Base-by-base conservation (phyloP, 2,797 vertebrate genomes). In the Coluber constrictor region DNA sequence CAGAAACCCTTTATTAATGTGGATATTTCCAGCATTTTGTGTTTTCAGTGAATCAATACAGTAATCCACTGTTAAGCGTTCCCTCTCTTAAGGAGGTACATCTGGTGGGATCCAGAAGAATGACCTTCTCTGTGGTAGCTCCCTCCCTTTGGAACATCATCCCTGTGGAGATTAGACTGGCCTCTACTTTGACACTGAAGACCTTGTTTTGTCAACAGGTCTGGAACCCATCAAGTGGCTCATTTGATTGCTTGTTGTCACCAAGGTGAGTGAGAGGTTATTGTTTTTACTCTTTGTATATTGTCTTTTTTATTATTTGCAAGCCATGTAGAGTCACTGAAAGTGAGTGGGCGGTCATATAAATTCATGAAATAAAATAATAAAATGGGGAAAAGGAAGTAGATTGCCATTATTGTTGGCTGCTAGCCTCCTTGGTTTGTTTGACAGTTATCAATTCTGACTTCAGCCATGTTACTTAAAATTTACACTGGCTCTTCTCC, bases 391-490 rank as follows among this genome's bases (percentile, higher is more conserved):
- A 94, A 92, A 87, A 11, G 29, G 61, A 92, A 90, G 57, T 79
- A 89, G 93, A 95, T 91, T 94, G 79, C 47, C 93, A 18, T 56
- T 56, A 90, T 93, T 89, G 92, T 5, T 94, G 70, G 25, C 37
- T 90, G 63, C 92, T 63, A 90, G 29, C 51, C 74, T 61, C 83
- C 79, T 79, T 91, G 56, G 63, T 93, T 95, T 95, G 57, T 27
- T 2, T 92, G 56, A 94, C 61, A 96, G 90, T 90, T 66, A 60
- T 54, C 13, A 0, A 56, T 93, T 91, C 92, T 9, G 20, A 93
- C 89, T 95, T 96, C 56, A 89, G 8, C 8, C 89, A 6, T 63
- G 59, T 27, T 93, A 93, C 94, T 92, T 94, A 94, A 92, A 94
- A 87, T 93, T 95, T 54, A 90, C 47, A 92, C 3, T n/a, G 70